These are phyloP conservation scores for Torymus tubicola DNA, from an alignment of 2,888 invertebrate genomes.

Conservation along the genomic window DNA sequence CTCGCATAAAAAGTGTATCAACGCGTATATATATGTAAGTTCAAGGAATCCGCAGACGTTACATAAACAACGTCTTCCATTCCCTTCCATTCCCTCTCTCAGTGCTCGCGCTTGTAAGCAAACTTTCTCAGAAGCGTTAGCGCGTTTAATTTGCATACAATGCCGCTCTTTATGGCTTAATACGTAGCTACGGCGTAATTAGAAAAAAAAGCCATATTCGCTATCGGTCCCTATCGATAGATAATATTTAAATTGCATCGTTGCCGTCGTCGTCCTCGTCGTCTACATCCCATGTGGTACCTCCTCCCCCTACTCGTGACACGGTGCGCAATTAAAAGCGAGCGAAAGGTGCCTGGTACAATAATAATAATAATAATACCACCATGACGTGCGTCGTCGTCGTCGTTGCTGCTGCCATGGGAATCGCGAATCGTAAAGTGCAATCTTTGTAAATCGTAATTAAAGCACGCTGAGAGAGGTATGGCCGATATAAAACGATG, in stretches of 20 bases:
- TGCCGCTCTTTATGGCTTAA: constrained; percentile 40
- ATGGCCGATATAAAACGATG: constrained; percentile 19
- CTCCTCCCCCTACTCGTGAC: too few relatives aligned
- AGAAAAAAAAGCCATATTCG: constrained; percentile 8
- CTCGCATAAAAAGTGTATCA: constrained; percentile 10
- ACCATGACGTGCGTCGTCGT: background rate
- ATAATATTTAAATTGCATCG: constrained; percentile 10
- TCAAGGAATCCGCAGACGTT: background rate
- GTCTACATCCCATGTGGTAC: too few relatives aligned
- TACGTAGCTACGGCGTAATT: constrained; percentile 11
- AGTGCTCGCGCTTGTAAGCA: background rate
- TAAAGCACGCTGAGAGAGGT: constrained; percentile 2
- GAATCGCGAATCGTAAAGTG: background rate
- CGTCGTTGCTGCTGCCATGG: background rate
- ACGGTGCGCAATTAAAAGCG: too few relatives aligned
- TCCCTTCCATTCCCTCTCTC: background rate
- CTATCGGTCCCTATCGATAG: constrained; percentile 31
- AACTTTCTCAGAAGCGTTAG: constrained; percentile 35
- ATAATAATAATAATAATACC: too few relatives aligned
- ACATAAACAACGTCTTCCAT: constrained; percentile 10
- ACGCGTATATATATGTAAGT: background rate
- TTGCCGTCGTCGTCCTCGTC: too few relatives aligned
- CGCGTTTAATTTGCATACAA: constrained; percentile 51
- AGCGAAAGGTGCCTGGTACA: too few relatives aligned
- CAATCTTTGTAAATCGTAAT: constrained; percentile 2